Conservation (phyloP, 1,140 invertebrate species). For the Bilobella aurantiaca region DNA sequence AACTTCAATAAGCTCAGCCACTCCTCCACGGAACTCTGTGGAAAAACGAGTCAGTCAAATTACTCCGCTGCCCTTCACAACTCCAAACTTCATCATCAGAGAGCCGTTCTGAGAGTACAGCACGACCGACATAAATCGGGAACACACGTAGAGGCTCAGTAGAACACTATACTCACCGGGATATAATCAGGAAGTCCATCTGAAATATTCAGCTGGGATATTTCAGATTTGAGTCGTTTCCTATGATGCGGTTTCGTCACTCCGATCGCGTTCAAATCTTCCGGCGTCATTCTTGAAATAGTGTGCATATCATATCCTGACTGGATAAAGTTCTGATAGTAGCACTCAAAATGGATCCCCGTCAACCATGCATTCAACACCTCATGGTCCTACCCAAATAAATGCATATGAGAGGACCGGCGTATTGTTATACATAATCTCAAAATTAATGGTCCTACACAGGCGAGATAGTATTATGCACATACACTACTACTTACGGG, state of each 20-base stretch:
- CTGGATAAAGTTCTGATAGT: conserved; percentile 81
- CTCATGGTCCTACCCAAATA: conserved; percentile 82
- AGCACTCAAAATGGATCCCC: conserved; percentile 91
- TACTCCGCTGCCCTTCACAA: too few relatives aligned
- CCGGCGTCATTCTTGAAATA: conserved; percentile 94
- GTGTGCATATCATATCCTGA: conserved; percentile 97
- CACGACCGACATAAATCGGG: too few relatives aligned
- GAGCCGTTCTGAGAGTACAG: too few relatives aligned
- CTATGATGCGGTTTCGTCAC: conserved; percentile 97
- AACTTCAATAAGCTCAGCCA: conserved; percentile 82
- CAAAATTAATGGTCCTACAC: too few relatives aligned
- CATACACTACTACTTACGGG: conserved; percentile 45
- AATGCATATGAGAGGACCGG: conserved; percentile 15
- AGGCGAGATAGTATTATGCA: too few relatives aligned
- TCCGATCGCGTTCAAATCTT: conserved; percentile 60
- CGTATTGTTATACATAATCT: too few relatives aligned
- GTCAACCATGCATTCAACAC: conserved; percentile 72
- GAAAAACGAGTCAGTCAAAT: conserved; percentile 5
- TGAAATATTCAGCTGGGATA: conserved; percentile 83
- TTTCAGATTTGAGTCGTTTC: conserved; percentile 89
- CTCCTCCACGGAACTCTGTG: conserved; percentile 79
- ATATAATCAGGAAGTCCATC: conserved; percentile 88
- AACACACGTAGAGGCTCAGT: too few relatives aligned
- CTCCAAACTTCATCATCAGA: too few relatives aligned
- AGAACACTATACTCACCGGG: conserved; percentile 73